Evolutionary conservation across 92 coral and sea anemone genomes (phyloP), one percentile per base, ranked within the genome.

Genomic region (Virgularia gustaviana): DNA sequence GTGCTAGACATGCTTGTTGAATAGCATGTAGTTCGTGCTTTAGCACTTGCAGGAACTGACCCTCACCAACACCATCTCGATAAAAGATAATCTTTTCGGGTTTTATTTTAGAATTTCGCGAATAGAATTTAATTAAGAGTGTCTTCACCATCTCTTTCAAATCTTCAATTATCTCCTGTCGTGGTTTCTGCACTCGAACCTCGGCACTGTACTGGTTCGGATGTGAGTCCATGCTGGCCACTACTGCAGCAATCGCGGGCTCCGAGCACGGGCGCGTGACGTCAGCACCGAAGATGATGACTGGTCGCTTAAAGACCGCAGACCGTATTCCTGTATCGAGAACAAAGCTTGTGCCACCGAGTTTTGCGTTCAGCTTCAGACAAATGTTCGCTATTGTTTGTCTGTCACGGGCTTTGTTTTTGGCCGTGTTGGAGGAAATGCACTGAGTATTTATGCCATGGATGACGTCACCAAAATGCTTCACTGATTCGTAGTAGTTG

Each of bases 231-330:
- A 89, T 77, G 63, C 96, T 89, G 9, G 96, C 96, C 12, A 89
- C 92, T 11, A 90, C 89, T 8, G 96, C 96, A 32, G 96, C 96
- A 24, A 90, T 79, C 1, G 94, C 87, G 2, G 95, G 96, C 24
- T 80, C 85, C 20, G 53, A 70, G 1, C 90, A 56, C 9, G 96
- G 96, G 72, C 88, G 96, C 6, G 96, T 87, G 24, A 90, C 96
- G 45, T 90, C 96, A 15, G 96, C 96, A 0, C 96, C 96, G 58
- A 89, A 83, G n/a, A 89, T 72, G 1, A 89, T 89, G 2, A 79
- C 88, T 11, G 84, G 87, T 18, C 86, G 78, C 33, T 15, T 38
- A 31, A 89, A 84, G 2, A 86, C 49, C 3, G 78, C 85, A 1
- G 83, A 64, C 67, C 63, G 83, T 9, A 29, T 51, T 6, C 64